Evolutionary conservation across 2,888 invertebrate species (phyloP).

Genomic region (Lypha dubia): DNA sequence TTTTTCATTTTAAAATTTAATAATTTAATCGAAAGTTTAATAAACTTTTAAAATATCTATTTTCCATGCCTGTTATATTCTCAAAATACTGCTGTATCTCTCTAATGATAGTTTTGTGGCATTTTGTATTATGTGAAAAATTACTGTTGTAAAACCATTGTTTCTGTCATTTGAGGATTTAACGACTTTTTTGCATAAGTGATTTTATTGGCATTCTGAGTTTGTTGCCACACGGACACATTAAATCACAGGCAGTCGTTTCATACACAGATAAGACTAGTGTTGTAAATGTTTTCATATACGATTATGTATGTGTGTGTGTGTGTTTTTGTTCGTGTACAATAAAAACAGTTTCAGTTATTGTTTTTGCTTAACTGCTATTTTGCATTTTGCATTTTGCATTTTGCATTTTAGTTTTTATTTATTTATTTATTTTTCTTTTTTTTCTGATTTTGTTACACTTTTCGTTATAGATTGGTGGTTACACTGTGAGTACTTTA

Average conservation of each 20-base stretch:
- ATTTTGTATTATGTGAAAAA: slow-evolving; percentile 58
- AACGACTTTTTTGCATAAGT: slow-evolving; percentile 69
- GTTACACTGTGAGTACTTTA: slow-evolving; percentile 55
- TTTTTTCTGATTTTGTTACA: slow-evolving; percentile 15
- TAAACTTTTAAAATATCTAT: background rate
- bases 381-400: slow-evolving; percentile 53
- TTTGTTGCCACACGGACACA: slow-evolving; percentile 37
- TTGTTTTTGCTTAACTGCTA: slow-evolving; percentile 24
- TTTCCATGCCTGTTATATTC: background rate
- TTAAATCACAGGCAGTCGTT: slow-evolving; percentile 2
- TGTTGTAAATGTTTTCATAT: background rate
- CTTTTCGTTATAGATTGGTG: slow-evolving; percentile 58
- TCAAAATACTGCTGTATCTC: background rate
- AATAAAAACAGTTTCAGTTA: slow-evolving; percentile 32
- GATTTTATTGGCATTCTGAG: slow-evolving; percentile 66
- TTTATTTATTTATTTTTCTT: slow-evolving; percentile 15
- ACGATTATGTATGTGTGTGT: background rate
- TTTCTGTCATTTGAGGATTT: slow-evolving; percentile 69
- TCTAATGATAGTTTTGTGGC: slow-evolving; percentile 61
- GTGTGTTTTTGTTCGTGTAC: background rate
- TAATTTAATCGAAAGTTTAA: background rate
- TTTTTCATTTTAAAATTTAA: too few relatives aligned
- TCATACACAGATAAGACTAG: background rate
- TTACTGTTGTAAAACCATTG: slow-evolving; percentile 62
- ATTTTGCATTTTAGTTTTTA: slow-evolving; percentile 47